A percentile compares a stretch with the other conserved stretches of the same genome.
These are phyloP conservation scores for Stigmatopora nigra DNA, from an alignment of 2,113 vertebrate genomes.

Conservation along the genomic window DNA sequence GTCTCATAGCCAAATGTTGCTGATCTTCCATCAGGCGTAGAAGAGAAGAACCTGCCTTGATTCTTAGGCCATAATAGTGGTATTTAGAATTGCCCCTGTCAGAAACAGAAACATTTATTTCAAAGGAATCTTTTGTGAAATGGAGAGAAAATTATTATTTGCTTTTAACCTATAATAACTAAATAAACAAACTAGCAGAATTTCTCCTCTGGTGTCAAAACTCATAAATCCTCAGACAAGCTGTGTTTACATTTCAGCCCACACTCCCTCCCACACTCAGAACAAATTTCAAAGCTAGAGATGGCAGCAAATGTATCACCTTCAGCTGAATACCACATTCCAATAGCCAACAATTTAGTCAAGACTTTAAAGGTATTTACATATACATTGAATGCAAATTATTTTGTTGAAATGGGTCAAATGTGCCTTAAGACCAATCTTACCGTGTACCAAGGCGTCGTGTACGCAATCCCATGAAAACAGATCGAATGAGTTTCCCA, in stretches of 20 bases:
- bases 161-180: background rate
- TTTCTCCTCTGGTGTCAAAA: constrained; percentile 15
- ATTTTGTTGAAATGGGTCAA: background rate
- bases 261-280: constrained; percentile 22
- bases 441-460: constrained; percentile 86
- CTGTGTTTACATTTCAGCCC: constrained; percentile 34
- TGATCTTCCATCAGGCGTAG: constrained; percentile 89
- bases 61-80: constrained; percentile 89
- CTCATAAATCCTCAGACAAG: constrained; percentile 42
- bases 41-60: constrained; percentile 86
- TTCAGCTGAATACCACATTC: background rate
- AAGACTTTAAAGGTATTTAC: background rate
- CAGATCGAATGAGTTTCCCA: constrained; percentile 87
- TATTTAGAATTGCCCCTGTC: constrained; percentile 89
- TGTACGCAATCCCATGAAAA: constrained; percentile 90
- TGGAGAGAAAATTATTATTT: background rate
- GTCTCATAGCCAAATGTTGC: constrained; percentile 89
- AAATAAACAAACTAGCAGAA: constrained; percentile 5
- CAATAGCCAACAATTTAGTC: background rate
- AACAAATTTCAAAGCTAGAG: constrained; percentile 9
- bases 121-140: background rate
- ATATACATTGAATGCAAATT: background rate
- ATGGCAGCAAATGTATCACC: background rate
- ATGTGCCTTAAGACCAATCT: constrained; percentile 9
- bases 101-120: constrained; percentile 3